These are phyloP conservation scores for Heteromormyrus szaboi DNA, from an alignment of 2,797 vertebrate genomes.

Conservation along the genomic window DNA sequence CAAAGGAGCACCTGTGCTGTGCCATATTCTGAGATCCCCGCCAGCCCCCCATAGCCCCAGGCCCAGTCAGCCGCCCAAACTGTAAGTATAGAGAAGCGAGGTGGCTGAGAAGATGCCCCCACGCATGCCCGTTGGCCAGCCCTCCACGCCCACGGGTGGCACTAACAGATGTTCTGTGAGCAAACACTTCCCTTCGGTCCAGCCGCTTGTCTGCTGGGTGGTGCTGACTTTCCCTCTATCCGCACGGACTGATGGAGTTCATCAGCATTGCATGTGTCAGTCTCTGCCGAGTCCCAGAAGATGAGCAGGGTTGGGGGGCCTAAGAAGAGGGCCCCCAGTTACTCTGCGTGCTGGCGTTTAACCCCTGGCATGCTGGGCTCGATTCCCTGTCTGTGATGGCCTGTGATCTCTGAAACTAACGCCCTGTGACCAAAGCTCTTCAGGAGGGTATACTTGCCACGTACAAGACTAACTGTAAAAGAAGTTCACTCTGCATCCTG, in stretches of 20 bases:
- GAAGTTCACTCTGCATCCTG: neutral
- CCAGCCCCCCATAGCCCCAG: constrained; percentile 39
- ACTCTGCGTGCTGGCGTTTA: neutral
- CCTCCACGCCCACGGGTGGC: neutral
- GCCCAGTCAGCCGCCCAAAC: constrained; percentile 32
- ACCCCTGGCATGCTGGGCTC: neutral
- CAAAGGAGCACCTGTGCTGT: constrained; percentile 63
- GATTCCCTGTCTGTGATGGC: neutral
- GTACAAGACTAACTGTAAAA: neutral
- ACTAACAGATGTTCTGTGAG: neutral
- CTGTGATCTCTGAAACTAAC: neutral
- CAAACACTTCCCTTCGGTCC: neutral
- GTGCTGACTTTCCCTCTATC: neutral
- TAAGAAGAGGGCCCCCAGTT: too few relatives aligned
- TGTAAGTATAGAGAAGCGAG: constrained; percentile 55
- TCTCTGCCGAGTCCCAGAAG: neutral
- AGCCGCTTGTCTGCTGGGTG: neutral
- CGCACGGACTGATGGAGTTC: neutral
- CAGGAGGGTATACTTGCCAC: neutral
- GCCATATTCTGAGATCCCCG: constrained; percentile 60
- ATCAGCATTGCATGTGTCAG: neutral
- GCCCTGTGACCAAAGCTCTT: neutral
- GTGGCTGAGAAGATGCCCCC: constrained; percentile 23
- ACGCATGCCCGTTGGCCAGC: constrained; percentile 46
- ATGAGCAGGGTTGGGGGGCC: neutral